Evolutionary conservation across 2,797 vertebrate species (phyloP).

Genomic region (Tapirus indicus): DNA sequence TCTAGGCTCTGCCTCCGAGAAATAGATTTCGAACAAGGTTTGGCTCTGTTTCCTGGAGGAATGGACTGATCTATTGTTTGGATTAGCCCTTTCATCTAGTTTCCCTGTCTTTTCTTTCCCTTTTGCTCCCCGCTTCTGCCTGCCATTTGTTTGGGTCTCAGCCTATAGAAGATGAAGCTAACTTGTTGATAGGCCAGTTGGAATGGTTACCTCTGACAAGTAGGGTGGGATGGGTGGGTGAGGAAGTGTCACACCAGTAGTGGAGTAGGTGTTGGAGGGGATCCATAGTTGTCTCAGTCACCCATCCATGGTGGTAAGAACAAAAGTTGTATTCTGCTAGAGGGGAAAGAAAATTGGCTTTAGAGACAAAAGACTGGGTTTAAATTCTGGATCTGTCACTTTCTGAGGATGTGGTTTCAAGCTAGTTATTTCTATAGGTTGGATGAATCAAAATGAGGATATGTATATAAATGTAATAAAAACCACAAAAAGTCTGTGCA

Average conservation of each 20-base stretch:
- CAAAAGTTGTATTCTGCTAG: neutral
- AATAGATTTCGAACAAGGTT: neutral
- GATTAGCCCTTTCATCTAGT: neutral
- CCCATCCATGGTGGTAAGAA: neutral
- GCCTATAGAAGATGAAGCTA: neutral
- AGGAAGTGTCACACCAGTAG: neutral
- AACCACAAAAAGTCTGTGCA: neutral
- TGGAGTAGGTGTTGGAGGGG: neutral
- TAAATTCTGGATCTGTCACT: neutral
- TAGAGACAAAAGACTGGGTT: neutral
- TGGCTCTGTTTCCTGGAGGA: neutral
- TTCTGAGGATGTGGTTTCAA: slow-evolving; percentile 44
- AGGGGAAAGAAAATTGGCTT: neutral
- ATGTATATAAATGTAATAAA: neutral
- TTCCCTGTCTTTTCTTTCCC: neutral
- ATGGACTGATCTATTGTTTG: neutral
- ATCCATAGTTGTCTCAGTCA: neutral
- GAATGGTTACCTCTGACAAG: neutral
- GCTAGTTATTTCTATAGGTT: slow-evolving; percentile 5
- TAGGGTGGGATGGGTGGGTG: neutral
- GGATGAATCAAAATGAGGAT: slow-evolving; percentile 20
- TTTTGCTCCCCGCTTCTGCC: neutral
- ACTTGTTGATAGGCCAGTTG: neutral
- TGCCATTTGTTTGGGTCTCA: neutral
- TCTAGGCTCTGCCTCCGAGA: neutral